phyloP scores from a whole-genome alignment of 2,797 vertebrate genomes.

The Dendrocincla fuliginosa region DNA sequence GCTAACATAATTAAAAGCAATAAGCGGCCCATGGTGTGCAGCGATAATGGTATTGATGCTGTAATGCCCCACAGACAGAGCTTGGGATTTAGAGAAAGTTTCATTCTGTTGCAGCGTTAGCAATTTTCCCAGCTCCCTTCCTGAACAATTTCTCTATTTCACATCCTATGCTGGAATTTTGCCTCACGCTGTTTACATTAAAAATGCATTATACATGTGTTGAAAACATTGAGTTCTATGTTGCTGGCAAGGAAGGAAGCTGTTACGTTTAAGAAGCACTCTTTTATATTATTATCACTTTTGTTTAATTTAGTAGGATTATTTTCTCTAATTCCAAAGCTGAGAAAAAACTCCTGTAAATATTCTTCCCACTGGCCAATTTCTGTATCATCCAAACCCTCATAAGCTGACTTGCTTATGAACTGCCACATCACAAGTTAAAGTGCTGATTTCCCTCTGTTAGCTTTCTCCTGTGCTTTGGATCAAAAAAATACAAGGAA shows the following conservation, averaged over 20 bases:
- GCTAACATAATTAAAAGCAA: constrained; percentile 67
- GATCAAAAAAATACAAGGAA: constrained; percentile 35
- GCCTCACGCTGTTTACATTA: constrained; percentile 61
- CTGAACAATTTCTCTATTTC: constrained; percentile 52
- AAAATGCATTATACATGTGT: constrained; percentile 68
- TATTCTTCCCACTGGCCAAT: constrained; percentile 62
- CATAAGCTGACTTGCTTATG: constrained; percentile 48
- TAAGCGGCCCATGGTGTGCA: constrained; percentile 37
- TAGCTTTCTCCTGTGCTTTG: constrained; percentile 45
- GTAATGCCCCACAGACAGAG: background rate
- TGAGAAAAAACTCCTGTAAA: constrained; percentile 57
- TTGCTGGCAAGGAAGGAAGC: constrained; percentile 57
- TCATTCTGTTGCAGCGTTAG: constrained; percentile 14
- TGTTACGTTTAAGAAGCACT: constrained; percentile 39
- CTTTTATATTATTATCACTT: constrained; percentile 56
- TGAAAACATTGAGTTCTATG: constrained; percentile 45
- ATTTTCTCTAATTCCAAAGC: constrained; percentile 62
- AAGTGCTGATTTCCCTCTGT: constrained; percentile 47
- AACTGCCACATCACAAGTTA: constrained; percentile 38
- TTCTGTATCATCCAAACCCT: constrained; percentile 28
- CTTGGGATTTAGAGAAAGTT: constrained; percentile 46
- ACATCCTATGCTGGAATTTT: constrained; percentile 60
- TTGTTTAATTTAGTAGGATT: constrained; percentile 71
- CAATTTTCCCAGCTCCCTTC: constrained; percentile 51
- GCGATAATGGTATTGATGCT: constrained; percentile 46